Evolutionary conservation across 2,797 vertebrate genomes (phyloP), one percentile per base, ranked within the genome.

Genomic region (Harpagifer antarcticus): DNA sequence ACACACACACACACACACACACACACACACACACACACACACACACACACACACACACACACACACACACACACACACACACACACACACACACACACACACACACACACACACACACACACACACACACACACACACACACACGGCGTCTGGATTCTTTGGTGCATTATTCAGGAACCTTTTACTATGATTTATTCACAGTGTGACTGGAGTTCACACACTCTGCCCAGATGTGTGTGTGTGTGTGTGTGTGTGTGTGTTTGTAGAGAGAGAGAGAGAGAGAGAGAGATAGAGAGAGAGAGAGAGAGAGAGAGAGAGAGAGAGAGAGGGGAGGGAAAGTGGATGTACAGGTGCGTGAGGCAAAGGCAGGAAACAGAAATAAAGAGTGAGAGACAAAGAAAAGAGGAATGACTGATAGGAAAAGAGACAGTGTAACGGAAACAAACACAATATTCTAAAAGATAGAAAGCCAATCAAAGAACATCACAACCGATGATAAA

Each of bases 171-270:
- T 91, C 67, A 90, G 42, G 6, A 89, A 79, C 84, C 91, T 92
- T 92, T 91, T 88, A 90, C 81, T 90, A 92, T 92, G 88, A 92
- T 89, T 92, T 88, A 92, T 91, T 91, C 80, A 89, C 84, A 76
- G 71, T 58, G 68, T 83, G 78, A 85, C 84, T 79, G 66, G 52
- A 82, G 78, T 67, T 80, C 66, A 83, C 84, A 83, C 82, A 76
- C 76, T 82, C 74, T 77, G 77, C 57, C 61, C 68, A 72, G 56
- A 58, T 76, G 13, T 61, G 53, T 65, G 64, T 79, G 55, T 74
- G 53, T 67, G 59, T 60, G 49, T 62, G 71, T 78, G 49, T 66
- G 61, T 68, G 57, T 64, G 71, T 66, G 56, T 53, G 62, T 33
- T 49, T 19, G 61, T 63, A 20, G 20, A 20, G 20, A 20, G 20